These are phyloP conservation scores for Meloidogyne hapla DNA, from an alignment of 1,140 invertebrate species.

Conservation along the genomic window DNA sequence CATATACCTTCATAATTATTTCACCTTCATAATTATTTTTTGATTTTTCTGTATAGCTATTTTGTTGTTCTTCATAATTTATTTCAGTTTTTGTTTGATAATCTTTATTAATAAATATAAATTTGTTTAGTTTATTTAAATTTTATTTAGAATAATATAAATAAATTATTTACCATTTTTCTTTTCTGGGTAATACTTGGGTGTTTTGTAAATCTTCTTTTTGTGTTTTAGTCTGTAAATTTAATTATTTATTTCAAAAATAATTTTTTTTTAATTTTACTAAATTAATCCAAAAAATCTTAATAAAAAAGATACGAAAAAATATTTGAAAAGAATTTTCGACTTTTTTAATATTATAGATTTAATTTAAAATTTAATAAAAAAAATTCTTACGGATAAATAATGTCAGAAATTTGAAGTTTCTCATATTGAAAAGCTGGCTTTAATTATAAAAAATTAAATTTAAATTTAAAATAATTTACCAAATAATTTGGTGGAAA, in stretches of 20 bases:
- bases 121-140: no score
- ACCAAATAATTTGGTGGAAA: background rate
- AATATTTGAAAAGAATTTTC: no score
- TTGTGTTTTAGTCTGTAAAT: background rate
- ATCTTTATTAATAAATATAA: no score
- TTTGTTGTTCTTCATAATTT: no score
- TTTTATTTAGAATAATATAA: background rate
- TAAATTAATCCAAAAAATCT: no score
- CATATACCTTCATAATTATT: no score
- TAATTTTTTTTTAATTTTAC: no score
- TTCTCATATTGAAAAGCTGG: conserved; percentile 5
- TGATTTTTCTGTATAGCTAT: no score
- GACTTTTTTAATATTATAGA: no score
- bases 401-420: background rate
- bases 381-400: background rate
- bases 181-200: background rate
- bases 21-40: no score
- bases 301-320: no score
- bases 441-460: background rate
- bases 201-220: background rate
- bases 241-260: background rate
- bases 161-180: background rate
- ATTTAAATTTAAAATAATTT: background rate
- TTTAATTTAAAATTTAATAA: background rate
- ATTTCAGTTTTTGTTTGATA: no score